Evolutionary conservation across 2,888 invertebrate species (phyloP), one percentile per base, ranked within the genome.

Genomic region (Mimumesa dahlbomi): DNA sequence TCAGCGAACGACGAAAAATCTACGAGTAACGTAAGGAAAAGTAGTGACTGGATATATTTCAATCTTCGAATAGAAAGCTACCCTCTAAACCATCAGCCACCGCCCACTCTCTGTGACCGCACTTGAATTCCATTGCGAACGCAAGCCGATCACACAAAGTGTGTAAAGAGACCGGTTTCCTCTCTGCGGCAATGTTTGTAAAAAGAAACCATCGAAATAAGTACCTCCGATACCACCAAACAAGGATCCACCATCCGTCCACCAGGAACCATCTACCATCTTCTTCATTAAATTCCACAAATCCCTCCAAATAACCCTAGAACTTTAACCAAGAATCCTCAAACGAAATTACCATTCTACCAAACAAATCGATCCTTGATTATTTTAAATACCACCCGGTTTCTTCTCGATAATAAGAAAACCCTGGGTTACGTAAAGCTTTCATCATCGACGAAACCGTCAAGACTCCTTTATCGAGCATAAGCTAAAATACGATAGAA

Each of bases 391-490:
- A 25, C 7, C 7, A 25, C 3, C 21, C 36, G 19, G n/a, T 14
- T 22, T 13, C 4, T 18, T 22, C 4, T 45, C 9, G 22, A 11
- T 21, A 21, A 52, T 14, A 21, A 38, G 52, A 38, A 38, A n/a
- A 22, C 18, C 14, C n/a, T 34, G 1, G 2, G 34, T 34, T 43
- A 66, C 56, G 52, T 48, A 43, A 57, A 46, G 45, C 45, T 53
- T 13, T 25, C 54, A 65, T 49, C 53, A 31, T 31, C 66, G 62
- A 46, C 16, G 38, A 61, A n/a, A 61, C 31, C 58, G 53, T 38
- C 59, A 54, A 53, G 65, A 56, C 52, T 65, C 38, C 38, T 69
- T 45, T 45, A 49, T 69, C 49, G 42, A 31, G 40, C 42, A 45
- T 16, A 7, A 13, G 16, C 6, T 36, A 43, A 11, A 49, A 66